Percentiles rank a stretch among this genome's conserved stretches.
Evolutionary conservation across 1,140 invertebrate species (phyloP).

Genomic region (Drosophila baimaii): DNA sequence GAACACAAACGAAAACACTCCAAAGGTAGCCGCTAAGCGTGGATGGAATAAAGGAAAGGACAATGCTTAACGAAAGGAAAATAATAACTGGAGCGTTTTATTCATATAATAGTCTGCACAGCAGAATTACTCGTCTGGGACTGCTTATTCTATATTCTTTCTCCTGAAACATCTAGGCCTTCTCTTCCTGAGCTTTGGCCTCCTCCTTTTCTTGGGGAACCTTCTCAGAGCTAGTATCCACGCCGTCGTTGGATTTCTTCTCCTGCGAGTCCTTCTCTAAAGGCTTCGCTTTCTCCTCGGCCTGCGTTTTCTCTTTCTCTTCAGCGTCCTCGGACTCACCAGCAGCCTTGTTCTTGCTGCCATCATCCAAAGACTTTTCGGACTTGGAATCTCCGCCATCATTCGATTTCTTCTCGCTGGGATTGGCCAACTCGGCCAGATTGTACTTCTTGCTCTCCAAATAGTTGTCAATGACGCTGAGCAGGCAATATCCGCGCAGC

Average conservation of each 20-base stretch:
- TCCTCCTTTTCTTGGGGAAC: neutral
- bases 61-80: conserved; percentile 23
- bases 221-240: conserved; percentile 6
- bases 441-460: conserved; percentile 89
- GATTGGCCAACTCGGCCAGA: conserved; percentile 84
- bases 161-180: neutral
- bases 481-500: conserved; percentile 88
- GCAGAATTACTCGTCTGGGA: conserved; percentile 12
- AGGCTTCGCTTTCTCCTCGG: no score
- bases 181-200: neutral
- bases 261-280: neutral
- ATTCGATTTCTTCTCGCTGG: conserved; percentile 34
- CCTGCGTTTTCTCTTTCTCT: neutral
- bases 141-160: neutral
- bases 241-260: neutral
- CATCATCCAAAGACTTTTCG: conserved; percentile 1
- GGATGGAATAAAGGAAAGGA: conserved; percentile 38
- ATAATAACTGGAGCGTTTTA: conserved; percentile 49
- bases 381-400: conserved; percentile 20
- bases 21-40: conserved; percentile 71
- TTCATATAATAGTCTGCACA: conserved; percentile 37
- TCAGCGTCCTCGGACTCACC: neutral
- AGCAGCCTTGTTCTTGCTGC: neutral
- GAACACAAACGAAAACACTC: conserved; percentile 51
- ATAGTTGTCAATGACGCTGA: conserved; percentile 89